Evolutionary conservation across 2,113 vertebrate genomes (phyloP).

Genomic region (Silurus glanis): DNA sequence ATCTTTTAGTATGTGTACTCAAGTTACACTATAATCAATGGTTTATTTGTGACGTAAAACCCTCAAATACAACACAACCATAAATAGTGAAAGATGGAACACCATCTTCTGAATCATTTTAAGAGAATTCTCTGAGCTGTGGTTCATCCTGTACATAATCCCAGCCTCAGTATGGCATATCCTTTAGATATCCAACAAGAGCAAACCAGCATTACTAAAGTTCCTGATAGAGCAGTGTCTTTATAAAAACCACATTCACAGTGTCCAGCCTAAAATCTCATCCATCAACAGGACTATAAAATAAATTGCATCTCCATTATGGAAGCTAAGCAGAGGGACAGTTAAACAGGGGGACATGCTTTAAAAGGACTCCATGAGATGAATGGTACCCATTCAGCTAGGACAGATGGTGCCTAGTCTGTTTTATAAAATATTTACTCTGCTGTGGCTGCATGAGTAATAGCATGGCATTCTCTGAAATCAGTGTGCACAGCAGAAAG

Average conservation of each 20-base stretch:
- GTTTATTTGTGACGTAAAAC: neutral
- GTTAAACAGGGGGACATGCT: constrained; percentile 25
- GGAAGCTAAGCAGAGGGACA: constrained; percentile 24
- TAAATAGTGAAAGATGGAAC: constrained; percentile 19
- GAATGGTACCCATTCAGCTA: constrained; percentile 32
- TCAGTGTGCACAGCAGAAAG: constrained; percentile 6
- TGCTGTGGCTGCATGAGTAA: constrained; percentile 29
- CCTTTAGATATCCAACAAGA: constrained; percentile 15
- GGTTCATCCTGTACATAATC: constrained; percentile 31
- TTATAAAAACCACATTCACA: constrained; percentile 42
- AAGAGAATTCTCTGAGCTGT: constrained; percentile 34
- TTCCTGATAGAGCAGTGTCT: neutral
- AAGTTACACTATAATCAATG: constrained; percentile 1
- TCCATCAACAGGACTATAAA: constrained; percentile 42
- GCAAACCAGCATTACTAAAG: constrained; percentile 30
- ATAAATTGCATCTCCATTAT: constrained; percentile 27
- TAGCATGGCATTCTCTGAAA: constrained; percentile 1
- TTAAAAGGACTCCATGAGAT: constrained; percentile 30
- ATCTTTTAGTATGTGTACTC: neutral
- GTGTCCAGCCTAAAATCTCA: constrained; percentile 8
- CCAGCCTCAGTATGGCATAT: constrained; percentile 24
- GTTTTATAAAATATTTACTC: constrained; percentile 46
- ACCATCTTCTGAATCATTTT: constrained; percentile 12
- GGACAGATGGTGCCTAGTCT: constrained; percentile 37
- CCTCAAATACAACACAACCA: constrained; percentile 13